Evolutionary conservation across 2,113 vertebrate species (phyloP).

Genomic region (Salvator merianae): DNA sequence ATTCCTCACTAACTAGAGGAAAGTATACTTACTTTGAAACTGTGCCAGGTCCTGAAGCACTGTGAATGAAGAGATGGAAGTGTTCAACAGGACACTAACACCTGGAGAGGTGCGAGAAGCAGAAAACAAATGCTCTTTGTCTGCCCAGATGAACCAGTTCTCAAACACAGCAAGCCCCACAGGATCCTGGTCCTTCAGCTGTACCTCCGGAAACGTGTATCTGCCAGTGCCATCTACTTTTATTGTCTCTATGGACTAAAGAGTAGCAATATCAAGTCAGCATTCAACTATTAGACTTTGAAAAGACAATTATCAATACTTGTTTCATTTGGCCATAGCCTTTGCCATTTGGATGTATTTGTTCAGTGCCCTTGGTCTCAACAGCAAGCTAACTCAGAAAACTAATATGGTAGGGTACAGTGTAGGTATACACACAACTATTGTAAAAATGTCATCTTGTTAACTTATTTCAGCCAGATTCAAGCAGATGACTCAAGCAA

Average conservation of each 20-base stretch:
- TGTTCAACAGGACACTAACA: slow-evolving; percentile 67
- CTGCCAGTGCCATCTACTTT: slow-evolving; percentile 80
- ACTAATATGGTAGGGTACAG: background rate
- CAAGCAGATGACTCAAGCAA: too few relatives aligned
- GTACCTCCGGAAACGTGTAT: slow-evolving; percentile 74
- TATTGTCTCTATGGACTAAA: slow-evolving; percentile 86
- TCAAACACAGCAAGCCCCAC: slow-evolving; percentile 80
- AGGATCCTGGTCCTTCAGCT: slow-evolving; percentile 60
- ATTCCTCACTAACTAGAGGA: background rate
- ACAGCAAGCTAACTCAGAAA: background rate
- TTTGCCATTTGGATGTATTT: background rate
- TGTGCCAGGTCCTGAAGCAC: slow-evolving; percentile 82
- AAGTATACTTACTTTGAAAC: slow-evolving; percentile 72
- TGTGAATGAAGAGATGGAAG: slow-evolving; percentile 63
- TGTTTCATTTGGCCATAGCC: background rate
- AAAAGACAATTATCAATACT: too few relatives aligned
- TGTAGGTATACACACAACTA: background rate
- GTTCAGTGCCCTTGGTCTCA: background rate
- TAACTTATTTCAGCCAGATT: too few relatives aligned
- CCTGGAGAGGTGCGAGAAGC: slow-evolving; percentile 58
- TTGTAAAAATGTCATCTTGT: too few relatives aligned
- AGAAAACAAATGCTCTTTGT: slow-evolving; percentile 73
- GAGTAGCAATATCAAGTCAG: background rate
- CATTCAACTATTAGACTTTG: background rate
- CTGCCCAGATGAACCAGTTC: slow-evolving; percentile 83